Evolutionary conservation across 2,797 vertebrate genomes (phyloP).

Genomic region (Miichthys miiuy): DNA sequence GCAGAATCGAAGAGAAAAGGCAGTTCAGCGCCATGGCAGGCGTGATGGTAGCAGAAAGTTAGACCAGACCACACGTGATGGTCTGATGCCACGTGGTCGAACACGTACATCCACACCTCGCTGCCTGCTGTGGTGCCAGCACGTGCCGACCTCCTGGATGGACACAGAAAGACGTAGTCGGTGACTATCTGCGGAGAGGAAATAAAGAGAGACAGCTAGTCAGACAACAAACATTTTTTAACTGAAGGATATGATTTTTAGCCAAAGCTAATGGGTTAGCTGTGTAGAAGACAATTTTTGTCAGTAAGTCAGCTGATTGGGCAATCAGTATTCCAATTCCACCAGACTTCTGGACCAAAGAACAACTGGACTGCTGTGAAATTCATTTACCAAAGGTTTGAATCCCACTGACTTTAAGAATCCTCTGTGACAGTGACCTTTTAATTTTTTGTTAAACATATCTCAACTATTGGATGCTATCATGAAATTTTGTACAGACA

Average conservation of each 20-base stretch:
- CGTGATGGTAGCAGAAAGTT: conserved; percentile 80
- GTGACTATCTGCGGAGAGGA: conserved; percentile 81
- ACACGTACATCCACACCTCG: conserved; percentile 82
- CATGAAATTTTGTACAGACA: background rate
- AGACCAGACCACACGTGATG: conserved; percentile 79
- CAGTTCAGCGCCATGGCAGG: conserved; percentile 85
- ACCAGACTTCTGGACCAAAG: background rate
- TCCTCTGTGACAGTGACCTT: background rate
- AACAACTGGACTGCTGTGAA: background rate
- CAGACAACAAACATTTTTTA: background rate
- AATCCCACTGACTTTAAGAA: background rate
- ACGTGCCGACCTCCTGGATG: conserved; percentile 77
- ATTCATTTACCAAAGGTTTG: background rate
- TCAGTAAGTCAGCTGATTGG: background rate
- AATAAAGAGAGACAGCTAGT: background rate
- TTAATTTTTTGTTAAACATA: too few species aligned
- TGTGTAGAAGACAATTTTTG: too few species aligned
- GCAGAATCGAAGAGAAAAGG: conserved; percentile 84
- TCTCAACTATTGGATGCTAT: background rate
- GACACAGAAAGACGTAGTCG: conserved; percentile 86
- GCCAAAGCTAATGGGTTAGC: background rate
- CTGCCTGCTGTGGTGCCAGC: conserved; percentile 58
- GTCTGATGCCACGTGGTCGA: conserved; percentile 83
- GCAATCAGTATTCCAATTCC: background rate
- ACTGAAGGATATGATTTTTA: background rate